Evolutionary conservation across 53 echinoderm and acorn worm species (phyloP), one percentile per base, ranked within the genome.

Genomic region (Hippasteria phrygiana): DNA sequence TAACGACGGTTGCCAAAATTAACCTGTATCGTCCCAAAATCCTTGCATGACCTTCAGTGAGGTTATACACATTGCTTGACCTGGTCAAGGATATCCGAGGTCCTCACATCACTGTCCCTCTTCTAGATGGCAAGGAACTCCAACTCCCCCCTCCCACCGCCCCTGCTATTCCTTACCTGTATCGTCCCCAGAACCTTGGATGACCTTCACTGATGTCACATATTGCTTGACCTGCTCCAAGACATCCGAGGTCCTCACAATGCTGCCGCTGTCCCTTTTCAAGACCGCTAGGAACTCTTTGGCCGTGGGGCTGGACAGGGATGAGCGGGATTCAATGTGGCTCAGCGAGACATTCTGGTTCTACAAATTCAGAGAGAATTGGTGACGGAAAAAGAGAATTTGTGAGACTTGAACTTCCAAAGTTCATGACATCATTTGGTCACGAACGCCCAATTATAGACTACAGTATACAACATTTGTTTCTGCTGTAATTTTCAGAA

Each of bases 251-350:
- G 65, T 6, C 45, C 9, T 69, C 35, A 67, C 36, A 24, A 71
- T 66, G 10, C 82, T 85, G 31, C 36, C 85, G 3, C 55, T 38
- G 12, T 50, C 62, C 16, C 55, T 48, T 43, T 78, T 71, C 39
- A 89, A 18, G 8, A 75, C 78, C 4, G 71, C 73, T 28, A 89
- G 89, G 55, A 79, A 89, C 55, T 89, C 89, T 72, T 51, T 69
- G 41, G 36, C 29, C 16, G 22, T 41, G 3, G 79, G 56, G 37
- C 55, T 50, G 2, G 72, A 47, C 41, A 55, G 6, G 54, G 80
- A 80, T 0, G 80, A 12, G 54, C 89, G 89, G 51, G 89, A 89
- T 42, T 89, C 89, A 51, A 89, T 89, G 54, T 89, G 89, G 16
- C 17, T 26, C 80, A 89, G 55, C 17, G 51, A n/a, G 42, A 89